Evolutionary conservation across 2,797 vertebrate species (phyloP).

Genomic region (Phalanger gymnotis): DNA sequence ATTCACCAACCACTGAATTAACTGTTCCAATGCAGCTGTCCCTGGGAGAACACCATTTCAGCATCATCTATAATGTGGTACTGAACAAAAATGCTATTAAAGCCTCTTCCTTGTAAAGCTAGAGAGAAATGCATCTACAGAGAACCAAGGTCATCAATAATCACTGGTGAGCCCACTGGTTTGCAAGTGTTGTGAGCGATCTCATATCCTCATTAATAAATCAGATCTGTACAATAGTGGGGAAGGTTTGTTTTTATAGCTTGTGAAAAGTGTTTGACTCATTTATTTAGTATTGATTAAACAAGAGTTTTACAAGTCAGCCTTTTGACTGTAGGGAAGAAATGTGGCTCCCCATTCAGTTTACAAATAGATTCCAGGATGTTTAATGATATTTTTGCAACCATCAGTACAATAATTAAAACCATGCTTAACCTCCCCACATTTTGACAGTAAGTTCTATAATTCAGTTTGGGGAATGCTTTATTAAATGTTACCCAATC

Average conservation of each 20-base stretch:
- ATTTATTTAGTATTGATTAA: not conserved
- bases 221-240: not conserved
- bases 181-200: not conserved
- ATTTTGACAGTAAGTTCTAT: not conserved
- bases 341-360: not conserved
- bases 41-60: not conserved
- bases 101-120: not conserved
- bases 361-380: not conserved
- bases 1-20: slow-evolving; percentile 1
- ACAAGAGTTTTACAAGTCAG: not conserved
- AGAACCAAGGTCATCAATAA: not conserved
- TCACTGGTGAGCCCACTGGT: rapidly evolving
- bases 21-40: rapidly evolving
- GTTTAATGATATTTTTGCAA: not conserved
- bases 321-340: not conserved
- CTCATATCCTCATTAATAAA: not conserved
- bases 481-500: not conserved
- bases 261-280: not conserved
- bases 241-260: not conserved
- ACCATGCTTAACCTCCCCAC: not conserved
- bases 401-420: slow-evolving; percentile 27
- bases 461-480: not conserved
- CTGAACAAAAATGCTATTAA: slow-evolving; percentile 16
- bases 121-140: rapidly evolving
- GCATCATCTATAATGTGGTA: slow-evolving; percentile 14